phyloP scores from a whole-genome alignment of 2,888 invertebrate species.

The Ormyrus pomaceus region DNA sequence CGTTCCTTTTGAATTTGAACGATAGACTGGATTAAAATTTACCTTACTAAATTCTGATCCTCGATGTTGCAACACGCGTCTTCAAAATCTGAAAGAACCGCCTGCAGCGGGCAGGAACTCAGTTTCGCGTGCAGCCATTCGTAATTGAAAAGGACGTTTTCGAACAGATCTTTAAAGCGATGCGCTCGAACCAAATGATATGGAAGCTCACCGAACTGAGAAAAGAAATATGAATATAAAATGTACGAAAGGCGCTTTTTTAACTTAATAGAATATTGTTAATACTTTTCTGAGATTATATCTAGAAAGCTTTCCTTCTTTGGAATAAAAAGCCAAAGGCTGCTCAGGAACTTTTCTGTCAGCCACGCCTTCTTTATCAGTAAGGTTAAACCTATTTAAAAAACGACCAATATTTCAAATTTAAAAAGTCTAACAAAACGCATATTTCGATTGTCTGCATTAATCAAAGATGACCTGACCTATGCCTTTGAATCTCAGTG shows the following conservation, averaged over 20 bases:
- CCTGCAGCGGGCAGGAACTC: slow-evolving; percentile 95
- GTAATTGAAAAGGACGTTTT: slow-evolving; percentile 96
- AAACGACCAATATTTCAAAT: not conserved
- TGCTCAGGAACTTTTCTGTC: slow-evolving; percentile 97
- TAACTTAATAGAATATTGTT: not conserved
- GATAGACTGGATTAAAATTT: slow-evolving; percentile 33
- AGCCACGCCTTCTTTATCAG: slow-evolving; percentile 92
- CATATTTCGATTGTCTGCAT: not conserved
- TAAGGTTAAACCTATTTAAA: slow-evolving; percentile 81
- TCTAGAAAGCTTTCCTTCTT: slow-evolving; percentile 91
- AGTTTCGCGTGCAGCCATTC: slow-evolving; percentile 98
- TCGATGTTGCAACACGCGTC: slow-evolving; percentile 91
- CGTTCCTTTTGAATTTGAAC: not conserved
- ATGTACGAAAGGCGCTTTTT: not conserved
- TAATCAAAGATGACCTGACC: slow-evolving; percentile 69
- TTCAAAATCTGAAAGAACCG: slow-evolving; percentile 96
- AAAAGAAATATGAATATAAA: slow-evolving; percentile 51
- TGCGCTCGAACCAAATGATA: slow-evolving; percentile 95
- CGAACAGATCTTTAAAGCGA: slow-evolving; percentile 92
- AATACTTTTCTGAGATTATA: slow-evolving; percentile 95
- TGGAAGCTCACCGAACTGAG: slow-evolving; percentile 94
- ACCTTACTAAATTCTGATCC: slow-evolving; percentile 88
- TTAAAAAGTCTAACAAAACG: not conserved
- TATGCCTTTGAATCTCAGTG: slow-evolving; percentile 96
- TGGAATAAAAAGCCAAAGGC: slow-evolving; percentile 92